Base-by-base conservation (phyloP, 2,888 invertebrate species). In the Molanna angustata region DNA sequence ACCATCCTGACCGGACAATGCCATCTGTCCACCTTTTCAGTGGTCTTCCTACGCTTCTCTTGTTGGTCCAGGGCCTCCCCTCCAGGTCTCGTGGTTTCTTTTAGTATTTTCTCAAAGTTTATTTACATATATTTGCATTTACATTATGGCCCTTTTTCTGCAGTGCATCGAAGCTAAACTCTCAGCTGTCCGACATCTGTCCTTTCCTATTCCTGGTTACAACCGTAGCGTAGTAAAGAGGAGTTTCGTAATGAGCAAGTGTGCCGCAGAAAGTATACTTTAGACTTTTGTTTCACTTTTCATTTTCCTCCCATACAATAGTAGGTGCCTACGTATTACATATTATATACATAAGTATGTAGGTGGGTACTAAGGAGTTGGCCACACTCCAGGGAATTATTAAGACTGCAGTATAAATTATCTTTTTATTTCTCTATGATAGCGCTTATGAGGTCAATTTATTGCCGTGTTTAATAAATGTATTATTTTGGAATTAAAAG, bases 331-430 rank as follows among this genome's bases (percentile, higher is more conserved):
- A n/a, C n/a, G n/a, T n/a, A n/a, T n/a, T n/a, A n/a, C n/a, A n/a
- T n/a, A n/a, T n/a, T n/a, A n/a, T n/a, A n/a, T n/a, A n/a, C n/a
- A n/a, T n/a, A n/a, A n/a, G n/a, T n/a, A n/a, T n/a, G n/a, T n/a
- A n/a, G n/a, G n/a, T n/a, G n/a, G n/a, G n/a, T n/a, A 27, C 27
- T 21, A 41, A 41, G 18, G 21, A 20, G 18, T 41, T 49, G 49
- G 49, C 49, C 9, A 49, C 43, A 33, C n/a, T 42, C 49, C 49
- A 49, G 35, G 20, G 49, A 19, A 49, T 43, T 49, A 49, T 49
- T 41, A 49, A 49, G 35, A 49, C 49, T 35, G 43, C 42, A 43
- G 20, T 42, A 49, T 49, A 49, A 49, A 49, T 49, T 42, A 40
- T 33, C 7, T 31, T 49, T 43, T 48, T 49, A 27, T 33, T 14